These are phyloP conservation scores for Catotricha subobsoleta DNA, from an alignment of 2,888 invertebrate genomes.

Conservation along the genomic window DNA sequence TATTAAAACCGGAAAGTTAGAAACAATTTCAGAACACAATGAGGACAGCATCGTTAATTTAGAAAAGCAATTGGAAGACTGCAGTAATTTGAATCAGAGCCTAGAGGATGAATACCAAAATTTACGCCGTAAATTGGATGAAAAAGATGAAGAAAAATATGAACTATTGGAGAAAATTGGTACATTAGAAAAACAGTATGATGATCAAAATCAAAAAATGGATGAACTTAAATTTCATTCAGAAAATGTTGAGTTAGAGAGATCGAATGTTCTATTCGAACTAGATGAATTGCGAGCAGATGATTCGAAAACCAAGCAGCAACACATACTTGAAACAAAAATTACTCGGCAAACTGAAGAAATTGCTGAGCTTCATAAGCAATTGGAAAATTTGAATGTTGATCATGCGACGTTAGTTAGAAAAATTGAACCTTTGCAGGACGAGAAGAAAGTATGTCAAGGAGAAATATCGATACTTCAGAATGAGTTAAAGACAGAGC, in stretches of 20 bases:
- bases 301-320: background rate
- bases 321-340: background rate
- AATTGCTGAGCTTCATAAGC: background rate
- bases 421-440: constrained; percentile 14
- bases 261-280: constrained; percentile 19
- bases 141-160: constrained; percentile 20
- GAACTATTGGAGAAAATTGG: constrained; percentile 16
- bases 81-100: constrained; percentile 36
- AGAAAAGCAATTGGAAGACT: constrained; percentile 46
- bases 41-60: constrained; percentile 47
- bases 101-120: constrained; percentile 41
- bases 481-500: constrained; percentile 12
- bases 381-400: background rate
- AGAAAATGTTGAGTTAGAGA: constrained; percentile 18
- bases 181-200: constrained; percentile 20
- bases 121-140: constrained; percentile 36
- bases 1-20: constrained; percentile 38
- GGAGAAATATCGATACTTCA: constrained; percentile 12
- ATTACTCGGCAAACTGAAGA: background rate
- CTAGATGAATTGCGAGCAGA: constrained; percentile 19
- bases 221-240: constrained; percentile 20
- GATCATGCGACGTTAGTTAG: constrained; percentile 15
- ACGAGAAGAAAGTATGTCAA: constrained; percentile 15
- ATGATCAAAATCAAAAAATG: constrained; percentile 13
- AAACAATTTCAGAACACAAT: constrained; percentile 53